These are phyloP conservation scores for Perccottus glenii DNA, from an alignment of 2,113 vertebrate genomes.

Conservation along the genomic window DNA sequence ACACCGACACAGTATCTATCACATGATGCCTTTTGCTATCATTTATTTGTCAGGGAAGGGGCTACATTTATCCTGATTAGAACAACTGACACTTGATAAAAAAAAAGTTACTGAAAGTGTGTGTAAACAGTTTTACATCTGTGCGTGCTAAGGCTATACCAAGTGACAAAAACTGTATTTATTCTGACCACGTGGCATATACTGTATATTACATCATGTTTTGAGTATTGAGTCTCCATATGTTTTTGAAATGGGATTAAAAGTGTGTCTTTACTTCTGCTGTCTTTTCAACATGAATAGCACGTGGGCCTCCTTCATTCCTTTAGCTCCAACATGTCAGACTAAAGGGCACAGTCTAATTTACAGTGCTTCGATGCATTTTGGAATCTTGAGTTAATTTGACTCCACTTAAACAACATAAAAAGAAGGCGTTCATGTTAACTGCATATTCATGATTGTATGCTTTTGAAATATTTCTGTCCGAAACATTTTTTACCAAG, in stretches of 20 bases:
- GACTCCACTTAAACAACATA: slow-evolving; percentile 1
- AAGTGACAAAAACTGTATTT: not conserved
- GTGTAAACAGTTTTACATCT: not conserved
- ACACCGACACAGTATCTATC: slow-evolving; percentile 15
- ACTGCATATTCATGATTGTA: too few species aligned
- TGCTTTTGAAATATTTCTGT: slow-evolving; percentile 5
- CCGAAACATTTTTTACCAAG: too few species aligned
- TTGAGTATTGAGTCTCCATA: too few species aligned
- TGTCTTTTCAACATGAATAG: not conserved
- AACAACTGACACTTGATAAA: slow-evolving; percentile 7
- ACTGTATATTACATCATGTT: not conserved
- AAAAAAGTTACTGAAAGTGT: not conserved
- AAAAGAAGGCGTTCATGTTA: not conserved
- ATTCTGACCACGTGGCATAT: not conserved
- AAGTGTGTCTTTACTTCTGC: slow-evolving; percentile 6
- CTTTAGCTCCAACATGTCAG: slow-evolving; percentile 2
- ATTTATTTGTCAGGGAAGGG: slow-evolving; percentile 1
- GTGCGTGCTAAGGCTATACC: not conserved
- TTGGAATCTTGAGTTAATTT: not conserved
- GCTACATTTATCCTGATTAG: not conserved
- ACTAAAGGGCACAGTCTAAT: slow-evolving; percentile 7
- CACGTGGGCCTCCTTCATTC: not conserved
- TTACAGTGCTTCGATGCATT: slow-evolving; percentile 1
- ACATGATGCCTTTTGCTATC: slow-evolving; percentile 8
- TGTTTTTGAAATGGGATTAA: not conserved